These are phyloP conservation scores for Papilio polytes DNA, from an alignment of 1,140 invertebrate species.

Conservation along the genomic window DNA sequence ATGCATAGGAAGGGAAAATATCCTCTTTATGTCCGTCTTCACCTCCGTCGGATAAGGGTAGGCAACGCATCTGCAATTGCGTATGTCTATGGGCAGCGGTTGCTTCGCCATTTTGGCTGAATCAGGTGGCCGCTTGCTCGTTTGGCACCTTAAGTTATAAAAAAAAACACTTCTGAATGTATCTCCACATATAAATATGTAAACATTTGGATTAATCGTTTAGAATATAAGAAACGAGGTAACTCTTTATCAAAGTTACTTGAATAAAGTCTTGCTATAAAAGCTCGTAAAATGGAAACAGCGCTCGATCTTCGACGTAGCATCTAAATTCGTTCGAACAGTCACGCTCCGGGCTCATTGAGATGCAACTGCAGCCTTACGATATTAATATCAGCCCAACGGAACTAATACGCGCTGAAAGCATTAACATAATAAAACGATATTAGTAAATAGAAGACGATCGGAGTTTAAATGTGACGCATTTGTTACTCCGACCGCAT, in stretches of 20 bases:
- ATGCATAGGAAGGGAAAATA: no score
- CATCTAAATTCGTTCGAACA: slow-evolving; percentile 28
- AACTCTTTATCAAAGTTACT: background rate
- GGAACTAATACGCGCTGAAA: slow-evolving; percentile 53
- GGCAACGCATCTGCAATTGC: no score
- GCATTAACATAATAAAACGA: slow-evolving; percentile 60
- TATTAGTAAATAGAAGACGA: slow-evolving; percentile 45
- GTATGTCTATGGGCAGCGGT: no score
- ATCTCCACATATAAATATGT: background rate
- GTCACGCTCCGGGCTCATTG: slow-evolving; percentile 50
- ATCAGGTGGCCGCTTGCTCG: no score
- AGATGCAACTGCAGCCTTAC: slow-evolving; percentile 54
- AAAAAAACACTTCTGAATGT: background rate
- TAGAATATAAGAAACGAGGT: background rate
- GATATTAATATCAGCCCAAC: slow-evolving; percentile 59
- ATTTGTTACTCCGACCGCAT: slow-evolving; percentile 40
- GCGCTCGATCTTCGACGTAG: slow-evolving; percentile 3
- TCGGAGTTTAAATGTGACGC: slow-evolving; percentile 38
- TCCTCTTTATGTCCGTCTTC: no score
- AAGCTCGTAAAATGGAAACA: slow-evolving; percentile 14
- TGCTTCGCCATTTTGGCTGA: no score
- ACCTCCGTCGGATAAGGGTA: no score
- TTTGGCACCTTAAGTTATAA: no score
- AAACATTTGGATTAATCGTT: background rate
- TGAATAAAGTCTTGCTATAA: slow-evolving; percentile 16